A percentile compares a stretch with the other conserved stretches of the same genome.
Evolutionary conservation across 2,888 invertebrate genomes (phyloP).

Genomic region (Agonum fuliginosum): DNA sequence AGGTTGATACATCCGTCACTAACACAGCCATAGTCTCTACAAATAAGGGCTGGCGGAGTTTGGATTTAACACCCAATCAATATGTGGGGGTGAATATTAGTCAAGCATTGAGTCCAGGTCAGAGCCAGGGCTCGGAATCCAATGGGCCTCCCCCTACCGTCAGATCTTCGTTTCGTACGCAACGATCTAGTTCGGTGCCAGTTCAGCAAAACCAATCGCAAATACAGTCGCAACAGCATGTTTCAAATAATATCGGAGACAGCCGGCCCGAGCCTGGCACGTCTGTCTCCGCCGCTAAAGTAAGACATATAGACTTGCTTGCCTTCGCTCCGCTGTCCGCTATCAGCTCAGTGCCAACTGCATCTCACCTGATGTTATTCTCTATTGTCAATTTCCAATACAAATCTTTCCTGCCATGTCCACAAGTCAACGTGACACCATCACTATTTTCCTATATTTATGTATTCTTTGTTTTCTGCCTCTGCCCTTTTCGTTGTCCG

Average conservation of each 20-base stretch:
- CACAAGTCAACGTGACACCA: background rate
- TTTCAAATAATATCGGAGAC: slow-evolving; percentile 57
- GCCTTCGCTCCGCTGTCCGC: slow-evolving; percentile 42
- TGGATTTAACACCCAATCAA: slow-evolving; percentile 70
- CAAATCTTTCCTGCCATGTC: slow-evolving; percentile 6
- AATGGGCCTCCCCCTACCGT: slow-evolving; percentile 68
- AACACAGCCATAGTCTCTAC: slow-evolving; percentile 56
- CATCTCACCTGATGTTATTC: background rate
- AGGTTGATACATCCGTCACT: slow-evolving; percentile 70
- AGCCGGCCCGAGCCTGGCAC: slow-evolving; percentile 64
- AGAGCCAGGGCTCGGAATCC: slow-evolving; percentile 68
- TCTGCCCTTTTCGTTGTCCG: background rate
- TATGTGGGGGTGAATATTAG: slow-evolving; percentile 50
- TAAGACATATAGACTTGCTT: slow-evolving; percentile 67
- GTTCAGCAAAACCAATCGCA: slow-evolving; percentile 68
- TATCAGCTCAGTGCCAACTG: slow-evolving; percentile 22
- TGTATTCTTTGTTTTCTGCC: background rate
- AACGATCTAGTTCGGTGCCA: slow-evolving; percentile 80
- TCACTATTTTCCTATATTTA: slow-evolving; percentile 27
- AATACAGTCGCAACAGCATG: slow-evolving; percentile 51
- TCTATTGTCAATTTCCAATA: background rate
- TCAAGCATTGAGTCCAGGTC: slow-evolving; percentile 71
- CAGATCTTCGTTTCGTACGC: slow-evolving; percentile 77
- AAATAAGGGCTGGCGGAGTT: slow-evolving; percentile 75
- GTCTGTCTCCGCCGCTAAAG: slow-evolving; percentile 70